Evolutionary conservation across 2,888 invertebrate species (phyloP), one percentile per base, ranked within the genome.

Genomic region (Zonitis immaculata): DNA sequence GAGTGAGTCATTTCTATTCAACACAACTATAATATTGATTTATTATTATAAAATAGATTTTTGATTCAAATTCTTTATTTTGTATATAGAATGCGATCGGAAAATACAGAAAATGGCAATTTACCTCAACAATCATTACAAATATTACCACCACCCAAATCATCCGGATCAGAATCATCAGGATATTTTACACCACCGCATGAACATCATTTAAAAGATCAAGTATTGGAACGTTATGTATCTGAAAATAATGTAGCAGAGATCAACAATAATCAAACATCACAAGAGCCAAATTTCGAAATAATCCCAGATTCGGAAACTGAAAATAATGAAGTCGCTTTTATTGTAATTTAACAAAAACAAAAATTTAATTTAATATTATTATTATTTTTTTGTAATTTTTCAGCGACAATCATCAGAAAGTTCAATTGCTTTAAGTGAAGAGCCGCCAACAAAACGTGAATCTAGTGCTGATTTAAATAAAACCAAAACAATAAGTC

Each of bases 171-270:
- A 0, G 75, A 76, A 57, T 74, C 76, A 49, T 75, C 76, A 6
- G 76, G 75, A 16, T 76, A 76, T 56, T 75, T 72, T 55, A 76
- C 76, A 5, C 76, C 76, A 42, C 75, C 75, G 8, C 71, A 72
- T 3, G 72, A 73, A 47, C 71, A 72, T 3, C 53, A 53, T 42
- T 25, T 49, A 16, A 55, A 55, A 26, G 56, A 50, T 35, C 52
- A 54, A 47, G 45, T n/a, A 5, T 18, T 42, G 12, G 55, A 52
- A 20, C 32, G 51, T 2, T 54, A 39, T 12, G 18, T 35, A n/a
- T 28, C 51, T 5, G 42, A 49, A 20, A 51, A 54, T 25, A 25
- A 26, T 7, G 39, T 51, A 20, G 54, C 52, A 35, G 56, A 56
- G 22, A 49, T 52, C 39, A 52, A 56, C 32, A 49, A 56, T 49